phyloP scores from a whole-genome alignment of 2,888 invertebrate species.

The Arenicola marina region DNA sequence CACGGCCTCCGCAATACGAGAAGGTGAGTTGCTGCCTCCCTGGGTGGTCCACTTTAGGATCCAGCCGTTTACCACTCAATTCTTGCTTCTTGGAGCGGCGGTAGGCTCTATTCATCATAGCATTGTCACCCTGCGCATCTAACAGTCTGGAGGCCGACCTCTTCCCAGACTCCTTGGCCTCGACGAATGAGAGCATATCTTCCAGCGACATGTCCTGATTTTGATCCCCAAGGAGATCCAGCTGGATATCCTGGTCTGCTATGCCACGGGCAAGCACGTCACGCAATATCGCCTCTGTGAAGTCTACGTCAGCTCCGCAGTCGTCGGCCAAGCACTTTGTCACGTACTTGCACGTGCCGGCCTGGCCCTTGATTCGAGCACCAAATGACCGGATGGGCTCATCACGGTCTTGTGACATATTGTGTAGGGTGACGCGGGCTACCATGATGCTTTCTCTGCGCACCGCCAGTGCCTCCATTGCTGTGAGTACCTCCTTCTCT shows the following conservation, averaged over 20 bases:
- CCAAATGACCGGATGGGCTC: constrained; percentile 33
- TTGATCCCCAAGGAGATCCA: constrained; percentile 28
- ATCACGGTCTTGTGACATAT: constrained; percentile 28
- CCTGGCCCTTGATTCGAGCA: constrained; percentile 35
- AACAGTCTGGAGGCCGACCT: constrained; percentile 31
- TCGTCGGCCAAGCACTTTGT: background rate
- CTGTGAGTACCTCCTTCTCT: background rate
- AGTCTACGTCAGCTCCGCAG: constrained; percentile 27
- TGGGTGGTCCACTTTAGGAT: too few species aligned
- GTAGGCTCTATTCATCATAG: too few species aligned
- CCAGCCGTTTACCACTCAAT: too few species aligned
- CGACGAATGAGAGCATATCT: constrained; percentile 32
- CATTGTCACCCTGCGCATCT: constrained; percentile 17
- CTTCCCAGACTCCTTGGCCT: constrained; percentile 37
- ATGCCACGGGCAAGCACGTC: constrained; percentile 24
- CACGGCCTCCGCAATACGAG: constrained; percentile 33
- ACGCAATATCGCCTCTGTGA: constrained; percentile 25
- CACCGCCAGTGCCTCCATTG: constrained; percentile 24
- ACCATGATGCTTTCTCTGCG: constrained; percentile 27
- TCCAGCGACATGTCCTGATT: constrained; percentile 35
- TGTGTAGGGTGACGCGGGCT: constrained; percentile 12
- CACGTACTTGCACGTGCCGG: constrained; percentile 31
- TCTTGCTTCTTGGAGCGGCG: too few species aligned
- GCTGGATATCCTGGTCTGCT: constrained; percentile 28
- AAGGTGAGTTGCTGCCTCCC: too few species aligned